Conservation (phyloP, 2,888 invertebrate genomes). For the Latrodectus elegans region DNA sequence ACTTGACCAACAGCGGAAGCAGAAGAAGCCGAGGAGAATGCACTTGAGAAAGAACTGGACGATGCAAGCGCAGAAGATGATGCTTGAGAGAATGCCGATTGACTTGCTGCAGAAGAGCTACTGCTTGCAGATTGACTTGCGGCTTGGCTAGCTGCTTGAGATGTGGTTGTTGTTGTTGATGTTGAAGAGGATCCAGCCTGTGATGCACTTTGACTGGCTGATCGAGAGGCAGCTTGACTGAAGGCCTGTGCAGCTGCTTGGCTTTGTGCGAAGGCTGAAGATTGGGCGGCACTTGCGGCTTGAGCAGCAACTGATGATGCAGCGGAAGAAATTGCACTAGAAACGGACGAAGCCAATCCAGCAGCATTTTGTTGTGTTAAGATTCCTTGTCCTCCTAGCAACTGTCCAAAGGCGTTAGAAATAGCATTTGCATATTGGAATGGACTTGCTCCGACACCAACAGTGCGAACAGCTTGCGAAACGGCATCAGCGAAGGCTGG, state of each 20-base stretch:
- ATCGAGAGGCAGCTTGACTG: slow-evolving; percentile 3
- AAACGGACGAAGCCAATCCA: slow-evolving; percentile 7
- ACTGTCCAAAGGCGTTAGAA: slow-evolving; percentile 3
- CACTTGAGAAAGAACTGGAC: slow-evolving; percentile 19
- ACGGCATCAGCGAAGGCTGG: background rate
- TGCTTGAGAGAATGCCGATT: slow-evolving; percentile 11
- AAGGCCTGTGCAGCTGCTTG: background rate
- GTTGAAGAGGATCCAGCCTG: background rate
- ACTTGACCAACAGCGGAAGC: background rate
- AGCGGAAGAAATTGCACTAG: slow-evolving; percentile 1
- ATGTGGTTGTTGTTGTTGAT: too few species aligned
- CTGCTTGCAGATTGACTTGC: background rate
- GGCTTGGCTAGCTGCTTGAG: slow-evolving; percentile 2
- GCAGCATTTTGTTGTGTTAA: slow-evolving; percentile 11
- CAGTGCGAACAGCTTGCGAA: background rate
- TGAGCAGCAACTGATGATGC: background rate
- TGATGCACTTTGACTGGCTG: background rate
- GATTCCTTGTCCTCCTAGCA: background rate
- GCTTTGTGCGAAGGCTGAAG: background rate
- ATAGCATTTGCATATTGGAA: background rate
- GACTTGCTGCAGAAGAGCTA: background rate
- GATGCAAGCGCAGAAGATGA: slow-evolving; percentile 3
- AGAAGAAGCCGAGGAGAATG: slow-evolving; percentile 17
- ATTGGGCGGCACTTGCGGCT: slow-evolving; percentile 2
- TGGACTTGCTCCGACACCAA: slow-evolving; percentile 9